Evolutionary conservation across 2,888 invertebrate species (phyloP), one percentile per base, ranked within the genome.

Genomic region (Panorpa germanica): DNA sequence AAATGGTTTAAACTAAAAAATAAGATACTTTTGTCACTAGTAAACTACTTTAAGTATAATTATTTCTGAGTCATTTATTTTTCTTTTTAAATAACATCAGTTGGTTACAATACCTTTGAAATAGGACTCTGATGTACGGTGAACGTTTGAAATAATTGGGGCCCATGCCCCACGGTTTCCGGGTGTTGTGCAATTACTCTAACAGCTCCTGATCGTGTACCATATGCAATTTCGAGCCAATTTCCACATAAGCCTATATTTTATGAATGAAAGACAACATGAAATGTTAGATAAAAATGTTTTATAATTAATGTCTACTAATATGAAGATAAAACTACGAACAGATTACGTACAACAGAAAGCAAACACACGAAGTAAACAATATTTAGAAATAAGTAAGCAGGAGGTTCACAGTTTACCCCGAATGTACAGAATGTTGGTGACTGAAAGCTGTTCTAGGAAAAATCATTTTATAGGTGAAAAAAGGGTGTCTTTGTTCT

Each of bases 151-250:
- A 96, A 96, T 21, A 96, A 62, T 55, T 96, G 95, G 3, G 96
- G 96, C 1, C 93, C 93, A 49, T 96, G 93, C 0, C 95, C 95
- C 3, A 95, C 93, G 0, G 96, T 96, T 58, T 98, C 96, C 3
- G 96, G 96, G 55, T 98, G 96, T 45, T 96, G 96, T 0, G 96
- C 95, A 34, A 98, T 95, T 2, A 98, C 91, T 17, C 95, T 66
- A 11, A 98, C 95, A 1, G 85, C 85, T 3, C 96, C 96, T 11
- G 82, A 83, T 40, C 81, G 76, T 0, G 96, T 98, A 3, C 96
- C 98, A 52, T 98, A 98, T 1, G 96, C 98, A 44, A 98, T 96
- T 59, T 98, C 98, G 45, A 98, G 93, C 95, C 96, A 96, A 56
- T 96, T 96, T 25, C 95, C 95, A 55, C 90, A 90, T 34, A 91